phyloP scores from a whole-genome alignment of 2,888 invertebrate genomes.

The Apamea anceps region DNA sequence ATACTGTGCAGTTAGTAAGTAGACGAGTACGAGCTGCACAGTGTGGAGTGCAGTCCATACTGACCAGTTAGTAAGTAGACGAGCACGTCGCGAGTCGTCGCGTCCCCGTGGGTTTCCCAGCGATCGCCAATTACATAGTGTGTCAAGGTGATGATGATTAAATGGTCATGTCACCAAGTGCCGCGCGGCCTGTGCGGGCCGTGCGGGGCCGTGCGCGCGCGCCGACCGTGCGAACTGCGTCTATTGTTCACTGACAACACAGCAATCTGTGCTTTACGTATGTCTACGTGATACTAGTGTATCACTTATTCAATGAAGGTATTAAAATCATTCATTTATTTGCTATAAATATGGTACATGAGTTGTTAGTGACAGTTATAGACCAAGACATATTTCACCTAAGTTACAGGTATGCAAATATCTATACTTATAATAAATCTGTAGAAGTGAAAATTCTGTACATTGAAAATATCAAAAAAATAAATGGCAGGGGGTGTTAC shows the following conservation, averaged over 20 bases:
- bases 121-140: constrained; percentile 9
- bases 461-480: too few species aligned
- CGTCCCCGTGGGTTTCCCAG: constrained; percentile 8
- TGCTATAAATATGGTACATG: too few species aligned
- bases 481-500: too few species aligned
- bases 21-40: neutral
- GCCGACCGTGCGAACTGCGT: constrained; percentile 36
- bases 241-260: constrained; percentile 7
- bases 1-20: too few species aligned
- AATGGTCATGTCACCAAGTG: neutral
- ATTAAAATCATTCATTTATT: too few species aligned
- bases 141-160: constrained; percentile 51
- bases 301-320: neutral
- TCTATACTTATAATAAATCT: too few species aligned
- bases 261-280: constrained; percentile 6
- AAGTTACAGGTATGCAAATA: too few species aligned
- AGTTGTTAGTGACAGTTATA: too few species aligned
- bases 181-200: neutral
- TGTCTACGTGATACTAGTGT: neutral
- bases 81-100: constrained; percentile 3
- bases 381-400: too few species aligned
- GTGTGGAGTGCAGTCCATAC: neutral
- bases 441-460: too few species aligned
- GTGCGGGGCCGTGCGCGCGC: neutral
- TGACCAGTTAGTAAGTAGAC: neutral